Evolutionary conservation across 2,797 vertebrate genomes (phyloP).

Genomic region (Trichosurus vulpecula): DNA sequence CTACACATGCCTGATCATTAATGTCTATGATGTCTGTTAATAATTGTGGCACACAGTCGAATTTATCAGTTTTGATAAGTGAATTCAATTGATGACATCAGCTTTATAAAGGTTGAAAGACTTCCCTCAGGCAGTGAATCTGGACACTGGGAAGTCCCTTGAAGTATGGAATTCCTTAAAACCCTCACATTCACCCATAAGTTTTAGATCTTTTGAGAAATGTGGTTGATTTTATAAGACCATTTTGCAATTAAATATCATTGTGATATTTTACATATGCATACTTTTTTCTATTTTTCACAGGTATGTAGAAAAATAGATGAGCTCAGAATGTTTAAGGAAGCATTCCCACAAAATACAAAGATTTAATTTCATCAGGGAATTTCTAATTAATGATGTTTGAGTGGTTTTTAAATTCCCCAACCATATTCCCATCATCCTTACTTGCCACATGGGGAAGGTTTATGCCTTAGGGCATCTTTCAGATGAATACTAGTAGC

Average conservation of each 20-base stretch:
- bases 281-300: not conserved
- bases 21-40: not conserved
- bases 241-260: slow-evolving; percentile 9
- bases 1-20: not conserved
- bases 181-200: not conserved
- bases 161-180: slow-evolving; percentile 29
- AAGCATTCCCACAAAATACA: slow-evolving; percentile 58
- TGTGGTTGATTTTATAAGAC: not conserved
- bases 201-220: not conserved
- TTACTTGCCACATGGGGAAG: slow-evolving; percentile 63
- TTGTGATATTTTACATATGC: not conserved
- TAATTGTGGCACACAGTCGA: accelerated
- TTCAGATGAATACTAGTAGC: slow-evolving; percentile 62
- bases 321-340: slow-evolving; percentile 35
- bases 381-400: slow-evolving; percentile 73
- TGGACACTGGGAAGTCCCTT: not conserved
- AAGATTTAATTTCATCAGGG: slow-evolving; percentile 68
- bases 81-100: not conserved
- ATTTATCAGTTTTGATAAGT: not conserved
- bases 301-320: not conserved
- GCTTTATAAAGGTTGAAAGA: slow-evolving; percentile 14
- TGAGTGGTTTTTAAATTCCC: slow-evolving; percentile 69
- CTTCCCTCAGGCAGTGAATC: slow-evolving; percentile 11
- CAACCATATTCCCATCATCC: slow-evolving; percentile 60
- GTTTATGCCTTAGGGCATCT: slow-evolving; percentile 65